phyloP scores from a whole-genome alignment of 2,888 invertebrate species.

The Neocrepidodera transversa region DNA sequence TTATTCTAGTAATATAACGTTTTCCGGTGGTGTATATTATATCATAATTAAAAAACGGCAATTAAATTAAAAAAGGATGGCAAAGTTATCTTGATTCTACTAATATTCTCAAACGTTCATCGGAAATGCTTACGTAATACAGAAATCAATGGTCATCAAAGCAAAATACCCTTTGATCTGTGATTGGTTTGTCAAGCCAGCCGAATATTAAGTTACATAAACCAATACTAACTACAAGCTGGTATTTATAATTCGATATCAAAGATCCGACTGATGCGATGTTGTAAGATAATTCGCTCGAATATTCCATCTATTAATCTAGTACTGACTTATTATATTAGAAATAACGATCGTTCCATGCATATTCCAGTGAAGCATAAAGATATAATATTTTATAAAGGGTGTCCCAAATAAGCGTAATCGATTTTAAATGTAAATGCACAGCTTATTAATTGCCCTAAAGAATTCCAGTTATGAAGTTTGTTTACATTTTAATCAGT shows the following conservation, averaged over 20 bases:
- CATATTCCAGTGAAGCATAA: not conserved
- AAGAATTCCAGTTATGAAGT: no score
- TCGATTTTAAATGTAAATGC: no score
- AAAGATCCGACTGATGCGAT: slow-evolving; percentile 13
- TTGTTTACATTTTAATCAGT: no score
- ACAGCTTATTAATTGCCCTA: no score
- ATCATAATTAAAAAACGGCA: not conserved
- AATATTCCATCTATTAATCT: not conserved
- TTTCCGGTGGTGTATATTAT: no score
- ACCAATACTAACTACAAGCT: slow-evolving; percentile 15
- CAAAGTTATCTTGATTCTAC: not conserved
- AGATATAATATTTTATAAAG: no score
- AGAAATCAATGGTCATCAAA: slow-evolving; percentile 16
- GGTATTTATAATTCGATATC: slow-evolving; percentile 23
- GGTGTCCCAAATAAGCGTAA: no score
- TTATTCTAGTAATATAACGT: no score
- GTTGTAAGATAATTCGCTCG: slow-evolving; percentile 11
- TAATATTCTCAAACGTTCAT: slow-evolving; percentile 8
- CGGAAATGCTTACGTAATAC: slow-evolving; percentile 10
- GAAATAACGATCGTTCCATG: not conserved
- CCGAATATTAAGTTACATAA: slow-evolving; percentile 16
- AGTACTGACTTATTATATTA: not conserved
- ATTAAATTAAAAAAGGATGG: not conserved
- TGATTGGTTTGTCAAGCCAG: slow-evolving; percentile 18
- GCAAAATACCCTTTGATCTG: slow-evolving; percentile 22